phyloP scores from a whole-genome alignment of 2,797 vertebrate genomes.

The Gambelia wislizenii region DNA sequence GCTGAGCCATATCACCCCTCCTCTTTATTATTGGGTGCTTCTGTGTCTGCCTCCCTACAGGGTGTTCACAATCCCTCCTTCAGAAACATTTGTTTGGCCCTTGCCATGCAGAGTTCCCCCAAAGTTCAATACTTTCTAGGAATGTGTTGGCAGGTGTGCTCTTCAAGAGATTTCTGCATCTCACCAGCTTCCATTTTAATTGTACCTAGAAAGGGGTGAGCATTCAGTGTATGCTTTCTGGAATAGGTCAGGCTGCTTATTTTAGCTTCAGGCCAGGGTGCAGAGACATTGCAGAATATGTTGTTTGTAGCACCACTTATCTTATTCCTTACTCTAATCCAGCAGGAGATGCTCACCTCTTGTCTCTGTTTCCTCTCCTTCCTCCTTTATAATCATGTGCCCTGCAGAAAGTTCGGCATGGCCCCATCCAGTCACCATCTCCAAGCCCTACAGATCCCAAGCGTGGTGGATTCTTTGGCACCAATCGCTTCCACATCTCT shows the following conservation, averaged over 20 bases:
- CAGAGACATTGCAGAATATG: neutral
- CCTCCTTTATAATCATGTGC: constrained; percentile 7
- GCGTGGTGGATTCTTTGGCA: constrained; percentile 75
- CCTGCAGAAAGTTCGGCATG: constrained; percentile 72
- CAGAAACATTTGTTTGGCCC: neutral
- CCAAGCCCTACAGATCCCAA: constrained; percentile 76
- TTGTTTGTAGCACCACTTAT: neutral
- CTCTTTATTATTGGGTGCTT: neutral
- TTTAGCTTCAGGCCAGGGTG: no score
- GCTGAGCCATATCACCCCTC: neutral
- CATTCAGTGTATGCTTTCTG: no score
- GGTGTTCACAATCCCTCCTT: neutral
- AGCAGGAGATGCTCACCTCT: neutral
- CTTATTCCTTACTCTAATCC: neutral
- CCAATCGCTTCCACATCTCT: constrained; percentile 81
- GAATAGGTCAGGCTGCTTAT: no score
- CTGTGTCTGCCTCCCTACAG: neutral
- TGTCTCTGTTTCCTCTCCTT: neutral
- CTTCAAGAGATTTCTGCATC: neutral
- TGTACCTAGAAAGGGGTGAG: neutral
- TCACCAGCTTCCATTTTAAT: neutral
- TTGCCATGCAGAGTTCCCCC: neutral
- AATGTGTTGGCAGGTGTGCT: neutral
- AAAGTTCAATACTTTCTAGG: neutral
- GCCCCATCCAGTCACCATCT: constrained; percentile 68